These are phyloP conservation scores for Ctenopoma multispine DNA, from an alignment of 2,797 vertebrate genomes.

Conservation along the genomic window DNA sequence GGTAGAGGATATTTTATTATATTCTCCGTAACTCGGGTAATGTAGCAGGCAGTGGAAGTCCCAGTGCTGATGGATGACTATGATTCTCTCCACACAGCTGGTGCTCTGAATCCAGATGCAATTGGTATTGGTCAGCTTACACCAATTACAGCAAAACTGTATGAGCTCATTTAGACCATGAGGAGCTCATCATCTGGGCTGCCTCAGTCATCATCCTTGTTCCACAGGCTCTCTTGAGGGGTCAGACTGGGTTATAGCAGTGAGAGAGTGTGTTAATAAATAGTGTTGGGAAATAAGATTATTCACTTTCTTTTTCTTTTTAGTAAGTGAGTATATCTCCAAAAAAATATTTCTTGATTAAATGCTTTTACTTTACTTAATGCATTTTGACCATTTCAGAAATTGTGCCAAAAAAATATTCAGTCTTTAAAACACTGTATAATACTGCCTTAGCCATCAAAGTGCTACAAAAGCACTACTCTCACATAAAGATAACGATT, in stretches of 20 bases:
- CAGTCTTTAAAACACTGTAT: background rate
- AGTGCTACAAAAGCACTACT: slow-evolving; percentile 10
- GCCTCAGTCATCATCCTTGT: slow-evolving; percentile 34
- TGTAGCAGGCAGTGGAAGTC: slow-evolving; percentile 23
- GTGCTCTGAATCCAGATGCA: slow-evolving; percentile 36
- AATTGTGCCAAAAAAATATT: too few relatives aligned
- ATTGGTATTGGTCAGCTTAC: slow-evolving; percentile 38
- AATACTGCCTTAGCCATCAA: background rate
- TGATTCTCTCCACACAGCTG: slow-evolving; percentile 58
- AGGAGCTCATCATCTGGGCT: slow-evolving; percentile 46
- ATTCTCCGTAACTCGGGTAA: slow-evolving; percentile 35
- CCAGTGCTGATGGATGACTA: slow-evolving; percentile 69
- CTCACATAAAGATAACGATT: background rate
- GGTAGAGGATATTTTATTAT: slow-evolving; percentile 34
- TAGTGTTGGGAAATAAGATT: too few relatives aligned
- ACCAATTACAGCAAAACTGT: slow-evolving; percentile 42
- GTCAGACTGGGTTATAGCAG: background rate
- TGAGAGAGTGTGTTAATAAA: background rate
- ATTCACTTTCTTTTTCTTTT: too few relatives aligned
- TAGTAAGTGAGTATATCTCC: too few relatives aligned
- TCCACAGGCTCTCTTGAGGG: background rate
- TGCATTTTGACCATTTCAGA: too few relatives aligned
- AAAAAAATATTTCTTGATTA: too few relatives aligned
- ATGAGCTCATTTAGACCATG: slow-evolving; percentile 63
- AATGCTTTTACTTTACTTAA: too few relatives aligned